These are phyloP conservation scores for Gadus macrocephalus DNA, from an alignment of 2,113 vertebrate genomes.

Conservation along the genomic window DNA sequence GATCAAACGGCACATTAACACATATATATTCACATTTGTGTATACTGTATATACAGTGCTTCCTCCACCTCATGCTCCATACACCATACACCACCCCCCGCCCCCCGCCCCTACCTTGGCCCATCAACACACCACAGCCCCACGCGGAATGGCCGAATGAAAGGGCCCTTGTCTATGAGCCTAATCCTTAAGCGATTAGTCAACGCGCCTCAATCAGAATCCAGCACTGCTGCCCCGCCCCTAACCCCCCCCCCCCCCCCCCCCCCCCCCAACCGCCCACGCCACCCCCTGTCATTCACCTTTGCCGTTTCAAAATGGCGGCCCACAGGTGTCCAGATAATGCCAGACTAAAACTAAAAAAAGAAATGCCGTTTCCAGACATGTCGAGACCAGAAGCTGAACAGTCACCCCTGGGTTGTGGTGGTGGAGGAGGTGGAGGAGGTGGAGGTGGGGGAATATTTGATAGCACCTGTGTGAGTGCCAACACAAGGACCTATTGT, in stretches of 20 bases:
- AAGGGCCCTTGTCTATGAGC: conserved; percentile 69
- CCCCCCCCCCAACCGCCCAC: conserved; percentile 4
- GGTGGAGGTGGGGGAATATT: not conserved
- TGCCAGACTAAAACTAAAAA: conserved; percentile 1
- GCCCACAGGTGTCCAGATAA: conserved; percentile 65
- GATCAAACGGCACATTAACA: not conserved
- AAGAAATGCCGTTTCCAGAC: not conserved
- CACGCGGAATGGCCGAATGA: conserved; percentile 56
- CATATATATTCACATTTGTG: conserved; percentile 18
- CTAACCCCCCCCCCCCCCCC: too few relatives aligned
- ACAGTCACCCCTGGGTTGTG: conserved; percentile 22
- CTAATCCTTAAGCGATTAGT: conserved; percentile 73
- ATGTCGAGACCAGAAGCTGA: conserved; percentile 20
- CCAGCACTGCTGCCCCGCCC: conserved; percentile 41
- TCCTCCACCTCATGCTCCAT: conserved; percentile 16
- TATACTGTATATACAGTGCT: conserved; percentile 41
- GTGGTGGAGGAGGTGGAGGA: not conserved
- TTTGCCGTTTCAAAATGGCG: conserved; percentile 20
- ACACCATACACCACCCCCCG: not conserved
- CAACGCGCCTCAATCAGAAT: conserved; percentile 64
- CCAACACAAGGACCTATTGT: not conserved
- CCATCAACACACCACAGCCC: not conserved
- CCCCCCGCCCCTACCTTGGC: conserved; percentile 28
- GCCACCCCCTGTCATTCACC: conserved; percentile 4
- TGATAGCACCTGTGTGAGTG: not conserved